Percentiles rank a stretch among this genome's conserved stretches.
Conservation (phyloP, 2,797 vertebrate species). For the Sebastes baramenuke region DNA sequence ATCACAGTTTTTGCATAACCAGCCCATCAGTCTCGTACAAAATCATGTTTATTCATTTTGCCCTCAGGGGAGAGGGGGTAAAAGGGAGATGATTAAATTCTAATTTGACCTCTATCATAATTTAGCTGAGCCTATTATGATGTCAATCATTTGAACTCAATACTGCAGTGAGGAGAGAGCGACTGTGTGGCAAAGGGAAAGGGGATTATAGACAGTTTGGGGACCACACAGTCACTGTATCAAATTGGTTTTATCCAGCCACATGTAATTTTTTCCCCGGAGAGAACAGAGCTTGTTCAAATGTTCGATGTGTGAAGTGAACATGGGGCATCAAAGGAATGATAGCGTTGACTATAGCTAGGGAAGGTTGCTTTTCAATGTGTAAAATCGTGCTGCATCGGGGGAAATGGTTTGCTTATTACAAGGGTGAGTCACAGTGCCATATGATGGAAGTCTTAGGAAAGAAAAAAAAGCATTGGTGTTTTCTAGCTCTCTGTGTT, state of each 20-base stretch:
- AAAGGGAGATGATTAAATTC: slow-evolving; percentile 85
- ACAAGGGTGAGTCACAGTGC: slow-evolving; percentile 6
- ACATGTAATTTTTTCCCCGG: slow-evolving; percentile 59
- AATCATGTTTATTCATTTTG: slow-evolving; percentile 83
- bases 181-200: slow-evolving; percentile 42
- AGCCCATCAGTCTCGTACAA: slow-evolving; percentile 64
- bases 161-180: slow-evolving; percentile 52
- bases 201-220: slow-evolving; percentile 68
- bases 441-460: background rate
- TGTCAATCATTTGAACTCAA: slow-evolving; percentile 80
- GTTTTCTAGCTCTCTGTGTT: background rate
- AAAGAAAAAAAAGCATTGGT: background rate
- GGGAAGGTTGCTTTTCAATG: slow-evolving; percentile 29
- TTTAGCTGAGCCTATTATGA: slow-evolving; percentile 80
- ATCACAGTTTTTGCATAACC: slow-evolving; percentile 70
- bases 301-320: slow-evolving; percentile 48
- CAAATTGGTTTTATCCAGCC: slow-evolving; percentile 68
- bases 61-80: slow-evolving; percentile 70
- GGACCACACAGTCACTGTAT: slow-evolving; percentile 65
- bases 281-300: slow-evolving; percentile 60
- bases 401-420: slow-evolving; percentile 42
- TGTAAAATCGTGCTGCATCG: slow-evolving; percentile 25
- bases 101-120: slow-evolving; percentile 86
- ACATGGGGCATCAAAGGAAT: slow-evolving; percentile 51
- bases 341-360: slow-evolving; percentile 23